Percentiles rank a stretch among this genome's conserved stretches.
Evolutionary conservation across 1,140 invertebrate genomes (phyloP).

Genomic region (Drosophila willistoni): DNA sequence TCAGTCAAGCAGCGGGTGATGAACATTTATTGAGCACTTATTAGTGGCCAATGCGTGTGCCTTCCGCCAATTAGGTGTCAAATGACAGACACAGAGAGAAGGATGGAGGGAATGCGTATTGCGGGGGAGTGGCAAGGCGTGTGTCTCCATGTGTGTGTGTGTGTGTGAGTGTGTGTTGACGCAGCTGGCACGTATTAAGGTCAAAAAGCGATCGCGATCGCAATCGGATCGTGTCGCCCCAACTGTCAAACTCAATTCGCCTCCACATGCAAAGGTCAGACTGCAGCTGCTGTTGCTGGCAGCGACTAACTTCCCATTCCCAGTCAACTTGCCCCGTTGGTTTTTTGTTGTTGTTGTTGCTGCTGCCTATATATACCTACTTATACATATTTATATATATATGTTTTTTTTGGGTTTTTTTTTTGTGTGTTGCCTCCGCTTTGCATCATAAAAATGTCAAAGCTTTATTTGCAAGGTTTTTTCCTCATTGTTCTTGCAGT

Average conservation of each 20-base stretch:
- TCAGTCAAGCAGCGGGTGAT: background rate
- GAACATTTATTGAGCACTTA: constrained; percentile 12
- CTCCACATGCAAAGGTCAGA: constrained; percentile 75
- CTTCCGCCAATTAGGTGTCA: background rate
- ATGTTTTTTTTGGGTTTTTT: constrained; percentile 1
- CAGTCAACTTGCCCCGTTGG: constrained; percentile 7
- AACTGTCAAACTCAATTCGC: constrained; percentile 81
- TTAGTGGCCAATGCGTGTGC: constrained; percentile 8
- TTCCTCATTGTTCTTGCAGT: constrained; percentile 33
- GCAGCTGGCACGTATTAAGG: constrained; percentile 81
- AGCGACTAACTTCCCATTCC: constrained; percentile 45
- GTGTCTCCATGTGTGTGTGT: no score
- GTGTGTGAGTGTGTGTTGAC: constrained; percentile 49
- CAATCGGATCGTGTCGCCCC: constrained; percentile 80
- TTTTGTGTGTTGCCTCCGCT: constrained; percentile 54
- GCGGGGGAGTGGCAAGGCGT: background rate
- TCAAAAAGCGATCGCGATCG: constrained; percentile 78
- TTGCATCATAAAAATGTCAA: constrained; percentile 82
- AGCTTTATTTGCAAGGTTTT: constrained; percentile 76
- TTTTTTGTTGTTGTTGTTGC: constrained; percentile 8
- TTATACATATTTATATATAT: background rate
- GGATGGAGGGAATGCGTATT: background rate
- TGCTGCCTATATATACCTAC: no score
- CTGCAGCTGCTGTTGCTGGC: constrained; percentile 59
- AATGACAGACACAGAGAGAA: background rate